A percentile compares a stretch with the other conserved stretches of the same genome.
These are phyloP conservation scores for Tragelaphus buxtoni DNA, from an alignment of 2,113 vertebrate genomes.

Conservation along the genomic window DNA sequence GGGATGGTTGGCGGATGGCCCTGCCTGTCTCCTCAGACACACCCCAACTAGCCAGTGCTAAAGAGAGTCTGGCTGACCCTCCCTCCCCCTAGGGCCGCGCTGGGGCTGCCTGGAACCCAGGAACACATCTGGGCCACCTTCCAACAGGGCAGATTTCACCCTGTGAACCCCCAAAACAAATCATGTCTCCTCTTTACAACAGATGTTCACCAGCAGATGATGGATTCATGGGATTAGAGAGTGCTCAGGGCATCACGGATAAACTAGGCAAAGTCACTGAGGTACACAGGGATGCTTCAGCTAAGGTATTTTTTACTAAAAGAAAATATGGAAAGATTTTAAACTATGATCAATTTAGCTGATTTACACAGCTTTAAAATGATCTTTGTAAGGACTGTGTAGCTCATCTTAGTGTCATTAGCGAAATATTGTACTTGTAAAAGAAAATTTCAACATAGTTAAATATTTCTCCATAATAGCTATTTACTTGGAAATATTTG, in stretches of 20 bases:
- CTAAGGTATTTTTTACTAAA: slow-evolving; percentile 31
- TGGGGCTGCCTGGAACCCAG: background rate
- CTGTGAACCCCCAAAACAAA: background rate
- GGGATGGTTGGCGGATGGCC: background rate
- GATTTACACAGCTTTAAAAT: background rate
- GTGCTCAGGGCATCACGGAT: background rate
- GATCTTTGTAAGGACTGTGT: background rate
- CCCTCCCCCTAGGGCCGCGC: too few species aligned
- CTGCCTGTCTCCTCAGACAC: background rate
- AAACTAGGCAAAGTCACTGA: background rate
- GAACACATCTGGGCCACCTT: background rate
- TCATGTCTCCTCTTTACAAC: background rate
- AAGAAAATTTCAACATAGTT: background rate
- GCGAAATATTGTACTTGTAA: background rate
- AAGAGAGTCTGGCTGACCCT: background rate
- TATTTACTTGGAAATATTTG: slow-evolving; percentile 15
- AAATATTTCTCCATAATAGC: background rate
- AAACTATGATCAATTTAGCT: background rate
- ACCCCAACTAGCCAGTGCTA: background rate
- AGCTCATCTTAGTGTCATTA: background rate
- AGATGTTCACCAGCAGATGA: background rate
- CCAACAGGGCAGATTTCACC: background rate
- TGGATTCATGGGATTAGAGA: background rate
- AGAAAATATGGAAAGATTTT: slow-evolving; percentile 43
- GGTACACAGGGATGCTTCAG: background rate